Conservation (phyloP, 2,888 invertebrate species). For the Philereme transversata region DNA sequence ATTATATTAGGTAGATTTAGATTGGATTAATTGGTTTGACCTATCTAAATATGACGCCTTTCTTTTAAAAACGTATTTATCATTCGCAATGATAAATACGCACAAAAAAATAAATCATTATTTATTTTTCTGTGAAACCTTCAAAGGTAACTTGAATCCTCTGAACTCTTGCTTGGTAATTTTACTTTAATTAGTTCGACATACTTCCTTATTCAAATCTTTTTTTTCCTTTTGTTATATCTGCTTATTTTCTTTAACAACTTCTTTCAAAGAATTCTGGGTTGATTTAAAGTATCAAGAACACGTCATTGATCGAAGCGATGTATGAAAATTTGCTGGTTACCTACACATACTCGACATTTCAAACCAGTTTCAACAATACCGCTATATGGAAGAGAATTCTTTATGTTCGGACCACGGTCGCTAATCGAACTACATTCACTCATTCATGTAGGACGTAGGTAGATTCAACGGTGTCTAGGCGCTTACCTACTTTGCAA, state of each 20-base stretch:
- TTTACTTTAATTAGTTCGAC: background rate
- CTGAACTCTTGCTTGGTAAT: background rate
- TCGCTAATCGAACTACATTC: slow-evolving; percentile 52
- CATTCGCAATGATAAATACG: too few relatives aligned
- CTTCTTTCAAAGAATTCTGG: background rate
- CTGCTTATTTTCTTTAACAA: background rate
- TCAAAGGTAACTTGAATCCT: background rate
- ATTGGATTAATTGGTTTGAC: background rate
- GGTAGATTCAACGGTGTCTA: slow-evolving; percentile 1
- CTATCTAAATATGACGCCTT: background rate
- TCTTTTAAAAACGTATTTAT: background rate
- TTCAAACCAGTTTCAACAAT: slow-evolving; percentile 67
- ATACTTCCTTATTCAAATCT: background rate
- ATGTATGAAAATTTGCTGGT: slow-evolving; percentile 64
- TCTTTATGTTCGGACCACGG: slow-evolving; percentile 66
- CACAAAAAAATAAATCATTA: too few relatives aligned
- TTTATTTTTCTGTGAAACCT: background rate
- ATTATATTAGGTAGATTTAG: slow-evolving; percentile 25
- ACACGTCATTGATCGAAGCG: slow-evolving; percentile 25
- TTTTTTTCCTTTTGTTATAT: too few relatives aligned
- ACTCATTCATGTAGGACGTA: slow-evolving; percentile 20
- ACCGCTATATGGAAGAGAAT: slow-evolving; percentile 77
- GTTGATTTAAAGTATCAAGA: background rate
- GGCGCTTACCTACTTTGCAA: background rate
- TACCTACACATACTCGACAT: slow-evolving; percentile 52